phyloP scores from a whole-genome alignment of 2,888 invertebrate species.

The Himalopsyche tibetana region DNA sequence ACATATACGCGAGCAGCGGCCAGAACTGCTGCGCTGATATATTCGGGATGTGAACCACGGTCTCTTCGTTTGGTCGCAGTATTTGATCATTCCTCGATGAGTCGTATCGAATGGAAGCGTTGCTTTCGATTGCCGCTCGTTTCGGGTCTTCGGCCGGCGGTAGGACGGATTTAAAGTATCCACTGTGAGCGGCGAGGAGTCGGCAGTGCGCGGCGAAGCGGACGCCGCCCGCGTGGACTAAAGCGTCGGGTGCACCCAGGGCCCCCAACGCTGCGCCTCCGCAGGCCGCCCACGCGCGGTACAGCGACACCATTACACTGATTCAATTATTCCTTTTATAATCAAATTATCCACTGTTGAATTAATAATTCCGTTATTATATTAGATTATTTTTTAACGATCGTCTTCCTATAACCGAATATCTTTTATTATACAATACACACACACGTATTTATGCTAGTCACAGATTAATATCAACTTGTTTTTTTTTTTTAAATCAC shows the following conservation, averaged over 20 bases:
- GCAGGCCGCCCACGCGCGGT: slow-evolving; percentile 76
- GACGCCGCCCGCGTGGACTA: slow-evolving; percentile 80
- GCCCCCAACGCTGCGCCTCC: slow-evolving; percentile 67
- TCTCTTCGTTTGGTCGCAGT: slow-evolving; percentile 54
- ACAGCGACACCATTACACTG: slow-evolving; percentile 73
- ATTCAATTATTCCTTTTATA: no score
- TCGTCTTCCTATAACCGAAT: no score
- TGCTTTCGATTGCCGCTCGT: background rate
- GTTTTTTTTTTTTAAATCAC: no score
- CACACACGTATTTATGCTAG: no score
- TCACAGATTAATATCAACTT: no score
- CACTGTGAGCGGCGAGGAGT: slow-evolving; percentile 82
- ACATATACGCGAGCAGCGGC: slow-evolving; percentile 84
- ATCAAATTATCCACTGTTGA: no score
- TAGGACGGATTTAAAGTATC: slow-evolving; percentile 83
- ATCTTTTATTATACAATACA: no score
- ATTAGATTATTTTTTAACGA: no score
- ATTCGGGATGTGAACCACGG: slow-evolving; percentile 75
- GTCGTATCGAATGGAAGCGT: background rate
- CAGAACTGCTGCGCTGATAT: slow-evolving; percentile 81
- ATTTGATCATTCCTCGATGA: background rate
- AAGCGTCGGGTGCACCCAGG: slow-evolving; percentile 78
- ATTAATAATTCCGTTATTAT: no score
- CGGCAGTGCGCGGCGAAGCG: slow-evolving; percentile 83
- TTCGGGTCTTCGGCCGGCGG: slow-evolving; percentile 65